Percentiles rank a stretch among this genome's conserved stretches.
Evolutionary conservation across 2,113 vertebrate species (phyloP).

Genomic region (Gnathonemus echidnorhynchus): DNA sequence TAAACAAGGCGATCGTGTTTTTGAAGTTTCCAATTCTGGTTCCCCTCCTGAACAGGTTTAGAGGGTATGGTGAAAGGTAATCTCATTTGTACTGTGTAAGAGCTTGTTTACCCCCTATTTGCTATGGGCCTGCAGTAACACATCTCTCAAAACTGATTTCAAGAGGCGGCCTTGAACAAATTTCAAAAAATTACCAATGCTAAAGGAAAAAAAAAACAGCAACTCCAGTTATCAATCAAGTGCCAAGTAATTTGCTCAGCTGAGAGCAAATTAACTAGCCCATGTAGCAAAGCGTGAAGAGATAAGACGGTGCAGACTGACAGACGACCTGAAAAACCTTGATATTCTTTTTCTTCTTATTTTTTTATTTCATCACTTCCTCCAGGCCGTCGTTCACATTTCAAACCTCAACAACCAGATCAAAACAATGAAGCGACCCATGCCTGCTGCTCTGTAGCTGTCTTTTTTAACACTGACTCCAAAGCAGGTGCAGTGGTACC

Average conservation of each 20-base stretch:
- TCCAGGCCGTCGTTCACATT: conserved; percentile 35
- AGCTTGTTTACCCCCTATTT: conserved; percentile 62
- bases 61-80: conserved; percentile 62
- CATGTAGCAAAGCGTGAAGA: conserved; percentile 8
- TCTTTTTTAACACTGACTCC: background rate
- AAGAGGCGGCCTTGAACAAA: conserved; percentile 61
- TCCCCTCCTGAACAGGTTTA: conserved; percentile 53
- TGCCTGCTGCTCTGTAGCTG: background rate
- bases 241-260: conserved; percentile 56
- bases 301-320: background rate
- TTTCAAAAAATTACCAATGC: conserved; percentile 53
- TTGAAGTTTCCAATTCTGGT: conserved; percentile 44
- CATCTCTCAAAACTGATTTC: conserved; percentile 53
- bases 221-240: conserved; percentile 63
- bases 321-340: conserved; percentile 20
- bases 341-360: conserved; percentile 42
- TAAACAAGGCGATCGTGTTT: conserved; percentile 53
- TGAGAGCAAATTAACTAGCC: conserved; percentile 41
- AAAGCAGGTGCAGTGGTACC: background rate
- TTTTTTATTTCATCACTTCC: conserved; percentile 53
- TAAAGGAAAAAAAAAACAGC: conserved; percentile 40
- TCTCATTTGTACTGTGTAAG: conserved; percentile 74
- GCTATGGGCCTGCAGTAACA: conserved; percentile 54
- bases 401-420: conserved; percentile 47
- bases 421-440: conserved; percentile 6